Evolutionary conservation across 2,888 invertebrate genomes (phyloP).

Genomic region (Nemapogon koenigi): DNA sequence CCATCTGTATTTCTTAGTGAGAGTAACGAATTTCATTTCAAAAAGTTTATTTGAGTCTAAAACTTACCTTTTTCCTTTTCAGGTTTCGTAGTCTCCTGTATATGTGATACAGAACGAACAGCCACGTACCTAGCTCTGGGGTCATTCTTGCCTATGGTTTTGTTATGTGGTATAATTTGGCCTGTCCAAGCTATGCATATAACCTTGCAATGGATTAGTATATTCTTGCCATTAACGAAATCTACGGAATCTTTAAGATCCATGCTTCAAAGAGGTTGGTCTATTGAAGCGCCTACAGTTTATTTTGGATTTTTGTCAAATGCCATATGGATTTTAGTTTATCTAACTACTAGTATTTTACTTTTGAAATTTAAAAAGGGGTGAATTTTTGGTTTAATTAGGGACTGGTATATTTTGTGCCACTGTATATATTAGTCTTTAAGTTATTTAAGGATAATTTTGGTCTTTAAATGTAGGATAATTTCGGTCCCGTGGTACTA

Average conservation of each 20-base stretch:
- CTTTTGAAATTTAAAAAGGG: conserved; percentile 86
- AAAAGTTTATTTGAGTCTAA: conserved; percentile 1
- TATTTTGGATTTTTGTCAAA: conserved; percentile 85
- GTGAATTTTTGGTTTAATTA: conserved; percentile 46
- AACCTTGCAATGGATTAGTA: conserved; percentile 73
- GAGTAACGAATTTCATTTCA: background rate
- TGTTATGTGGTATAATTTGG: conserved; percentile 93
- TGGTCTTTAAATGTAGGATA: too few species aligned
- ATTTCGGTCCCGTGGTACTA: too few species aligned
- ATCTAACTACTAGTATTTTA: conserved; percentile 75
- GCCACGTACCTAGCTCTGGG: conserved; percentile 87
- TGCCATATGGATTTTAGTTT: conserved; percentile 78
- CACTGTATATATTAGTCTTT: too few species aligned
- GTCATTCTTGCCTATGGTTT: conserved; percentile 83
- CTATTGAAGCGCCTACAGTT: conserved; percentile 71
- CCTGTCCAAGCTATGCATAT: conserved; percentile 91
- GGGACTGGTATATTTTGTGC: too few species aligned
- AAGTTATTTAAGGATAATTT: too few species aligned
- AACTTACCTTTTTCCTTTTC: conserved; percentile 21
- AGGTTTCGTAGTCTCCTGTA: conserved; percentile 84
- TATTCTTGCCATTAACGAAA: conserved; percentile 82
- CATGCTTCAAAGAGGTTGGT: conserved; percentile 86
- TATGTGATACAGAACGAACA: conserved; percentile 82
- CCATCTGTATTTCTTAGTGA: too few species aligned
- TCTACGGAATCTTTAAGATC: conserved; percentile 88